Conservation (phyloP, 1,140 invertebrate genomes). For the Papilio polyxenes region DNA sequence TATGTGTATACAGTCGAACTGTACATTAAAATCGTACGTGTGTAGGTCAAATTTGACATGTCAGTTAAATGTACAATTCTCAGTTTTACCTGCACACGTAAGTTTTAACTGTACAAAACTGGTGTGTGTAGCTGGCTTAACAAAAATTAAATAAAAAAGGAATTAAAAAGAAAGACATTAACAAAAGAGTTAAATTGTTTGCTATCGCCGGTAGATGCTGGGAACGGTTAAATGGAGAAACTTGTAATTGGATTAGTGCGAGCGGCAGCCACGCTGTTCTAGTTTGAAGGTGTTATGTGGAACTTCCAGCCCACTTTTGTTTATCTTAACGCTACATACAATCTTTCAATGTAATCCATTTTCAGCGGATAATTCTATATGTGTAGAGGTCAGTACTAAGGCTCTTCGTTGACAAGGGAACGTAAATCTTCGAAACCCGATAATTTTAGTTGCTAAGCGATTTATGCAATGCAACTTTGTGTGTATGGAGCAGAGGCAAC, state of each 20-base stretch:
- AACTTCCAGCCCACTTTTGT: constrained; percentile 3
- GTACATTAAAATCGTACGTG: too few relatives aligned
- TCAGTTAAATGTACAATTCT: too few relatives aligned
- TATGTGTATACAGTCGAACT: too few relatives aligned
- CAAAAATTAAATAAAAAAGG: not conserved
- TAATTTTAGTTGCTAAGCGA: too few relatives aligned
- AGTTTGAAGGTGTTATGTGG: constrained; percentile 20
- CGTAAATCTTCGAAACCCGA: too few relatives aligned
- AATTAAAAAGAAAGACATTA: constrained; percentile 13
- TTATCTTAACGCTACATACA: not conserved
- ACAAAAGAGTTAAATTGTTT: constrained; percentile 27
- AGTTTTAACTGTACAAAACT: not conserved
- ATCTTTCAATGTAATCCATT: not conserved
- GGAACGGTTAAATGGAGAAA: constrained; percentile 36
- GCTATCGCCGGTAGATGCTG: constrained; percentile 19
- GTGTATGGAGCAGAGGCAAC: too few relatives aligned
- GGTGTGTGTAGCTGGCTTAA: not conserved
- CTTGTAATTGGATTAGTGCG: constrained; percentile 39
- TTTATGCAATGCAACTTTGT: too few relatives aligned
- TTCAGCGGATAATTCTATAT: not conserved
- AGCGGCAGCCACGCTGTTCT: constrained; percentile 6
- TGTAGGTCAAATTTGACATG: too few relatives aligned
- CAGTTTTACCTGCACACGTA: too few relatives aligned
- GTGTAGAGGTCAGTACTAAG: too few relatives aligned
- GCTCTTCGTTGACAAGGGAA: too few relatives aligned